Evolutionary conservation across 2,888 invertebrate species (phyloP).

Genomic region (Chrysolina oricalcia): DNA sequence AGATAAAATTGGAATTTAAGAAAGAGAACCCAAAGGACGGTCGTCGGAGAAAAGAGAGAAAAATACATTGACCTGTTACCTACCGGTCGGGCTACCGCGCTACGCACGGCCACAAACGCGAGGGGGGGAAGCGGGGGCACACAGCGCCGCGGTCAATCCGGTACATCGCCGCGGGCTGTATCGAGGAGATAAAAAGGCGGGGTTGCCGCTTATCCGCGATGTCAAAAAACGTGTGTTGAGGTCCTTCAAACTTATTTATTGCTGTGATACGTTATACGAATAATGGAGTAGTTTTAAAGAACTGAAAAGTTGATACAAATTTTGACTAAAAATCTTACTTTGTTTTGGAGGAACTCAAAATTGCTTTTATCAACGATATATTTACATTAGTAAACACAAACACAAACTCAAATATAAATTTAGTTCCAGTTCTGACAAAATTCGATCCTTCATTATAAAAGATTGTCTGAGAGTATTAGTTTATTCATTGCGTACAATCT

Average conservation of each 20-base stretch:
- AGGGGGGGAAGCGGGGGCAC: slow-evolving; percentile 54
- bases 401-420: too few relatives aligned
- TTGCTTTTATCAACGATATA: too few relatives aligned
- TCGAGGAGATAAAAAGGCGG: slow-evolving; percentile 28
- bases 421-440: too few relatives aligned
- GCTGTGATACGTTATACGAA: too few relatives aligned
- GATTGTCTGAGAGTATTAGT: too few relatives aligned
- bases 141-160: slow-evolving; percentile 45
- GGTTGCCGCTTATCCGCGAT: slow-evolving; percentile 30
- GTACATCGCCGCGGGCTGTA: slow-evolving; percentile 41
- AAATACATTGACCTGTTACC: slow-evolving; percentile 77
- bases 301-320: too few relatives aligned
- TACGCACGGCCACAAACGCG: slow-evolving; percentile 69
- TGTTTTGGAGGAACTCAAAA: too few relatives aligned
- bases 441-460: too few relatives aligned
- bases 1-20: slow-evolving; percentile 60
- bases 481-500: too few relatives aligned
- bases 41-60: slow-evolving; percentile 60
- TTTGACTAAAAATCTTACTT: too few relatives aligned
- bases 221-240: slow-evolving; percentile 4
- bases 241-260: background rate
- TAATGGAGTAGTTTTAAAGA: too few relatives aligned
- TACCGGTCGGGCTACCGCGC: slow-evolving; percentile 77
- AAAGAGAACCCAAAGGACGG: slow-evolving; percentile 61
- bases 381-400: too few relatives aligned